A percentile compares a stretch with the other conserved stretches of the same genome.
Evolutionary conservation across 2,888 invertebrate species (phyloP).

Genomic region (Patella depressa): DNA sequence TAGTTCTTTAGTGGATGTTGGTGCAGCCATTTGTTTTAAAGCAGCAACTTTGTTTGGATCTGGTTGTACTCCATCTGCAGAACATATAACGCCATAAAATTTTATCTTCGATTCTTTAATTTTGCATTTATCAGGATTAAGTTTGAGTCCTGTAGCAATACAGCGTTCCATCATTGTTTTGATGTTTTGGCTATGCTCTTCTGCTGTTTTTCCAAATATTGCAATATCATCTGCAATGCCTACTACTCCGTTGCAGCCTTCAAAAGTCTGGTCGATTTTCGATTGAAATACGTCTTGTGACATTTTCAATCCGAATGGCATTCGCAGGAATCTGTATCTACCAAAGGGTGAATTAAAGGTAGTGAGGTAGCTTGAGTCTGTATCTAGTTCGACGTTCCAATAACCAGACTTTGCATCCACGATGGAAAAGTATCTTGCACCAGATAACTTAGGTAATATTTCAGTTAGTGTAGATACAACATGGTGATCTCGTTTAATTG

Average conservation of each 20-base stretch:
- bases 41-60: slow-evolving; percentile 13
- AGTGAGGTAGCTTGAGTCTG: slow-evolving; percentile 6
- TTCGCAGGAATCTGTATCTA: not conserved
- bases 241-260: slow-evolving; percentile 17
- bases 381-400: slow-evolving; percentile 27
- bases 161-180: slow-evolving; percentile 16
- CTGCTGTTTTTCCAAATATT: slow-evolving; percentile 9
- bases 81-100: slow-evolving; percentile 17
- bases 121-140: slow-evolving; percentile 19
- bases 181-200: slow-evolving; percentile 16
- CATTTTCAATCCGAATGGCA: slow-evolving; percentile 14
- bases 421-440: slow-evolving; percentile 27
- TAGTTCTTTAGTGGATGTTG: too few species aligned
- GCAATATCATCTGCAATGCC: slow-evolving; percentile 18
- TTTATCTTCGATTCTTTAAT: slow-evolving; percentile 4
- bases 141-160: slow-evolving; percentile 3
- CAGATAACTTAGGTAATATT: slow-evolving; percentile 27
- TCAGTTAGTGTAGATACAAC: slow-evolving; percentile 26
- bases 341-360: not conserved
- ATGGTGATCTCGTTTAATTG: slow-evolving; percentile 35
- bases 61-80: too few species aligned
- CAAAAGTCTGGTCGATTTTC: slow-evolving; percentile 18
- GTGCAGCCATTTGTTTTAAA: not conserved
- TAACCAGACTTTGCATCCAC: slow-evolving; percentile 34
- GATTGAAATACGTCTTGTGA: slow-evolving; percentile 19